A percentile compares a stretch with the other conserved stretches of the same genome.
These are phyloP conservation scores for Vulpes lagopus DNA, from an alignment of 2,113 vertebrate genomes.

Conservation along the genomic window DNA sequence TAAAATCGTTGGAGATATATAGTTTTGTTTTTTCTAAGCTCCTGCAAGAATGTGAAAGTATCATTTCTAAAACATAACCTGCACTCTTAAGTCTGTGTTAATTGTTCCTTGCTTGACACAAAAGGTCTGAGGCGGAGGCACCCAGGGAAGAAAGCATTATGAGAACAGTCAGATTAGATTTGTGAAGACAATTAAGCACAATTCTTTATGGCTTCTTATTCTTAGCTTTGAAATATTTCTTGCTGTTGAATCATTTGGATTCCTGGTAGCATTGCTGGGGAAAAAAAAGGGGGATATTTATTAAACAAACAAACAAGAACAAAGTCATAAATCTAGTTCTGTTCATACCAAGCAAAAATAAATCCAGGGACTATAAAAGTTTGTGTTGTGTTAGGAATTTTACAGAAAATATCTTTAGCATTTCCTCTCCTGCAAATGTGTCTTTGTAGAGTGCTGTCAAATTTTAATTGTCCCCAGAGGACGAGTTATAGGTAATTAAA, in stretches of 20 bases:
- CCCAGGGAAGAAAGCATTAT: conserved; percentile 77
- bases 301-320: conserved; percentile 72
- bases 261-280: neutral
- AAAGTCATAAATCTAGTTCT: conserved; percentile 78
- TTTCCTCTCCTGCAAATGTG: neutral
- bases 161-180: conserved; percentile 80
- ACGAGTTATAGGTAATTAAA: conserved; percentile 70
- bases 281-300: neutral
- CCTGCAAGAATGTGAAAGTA: conserved; percentile 65
- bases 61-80: conserved; percentile 63
- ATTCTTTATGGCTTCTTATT: conserved; percentile 77
- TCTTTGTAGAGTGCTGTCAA: neutral
- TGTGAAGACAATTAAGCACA: conserved; percentile 81
- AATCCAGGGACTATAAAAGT: conserved; percentile 63
- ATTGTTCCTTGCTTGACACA: conserved; percentile 72
- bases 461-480: conserved; percentile 60
- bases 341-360: conserved; percentile 39
- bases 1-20: conserved; percentile 60
- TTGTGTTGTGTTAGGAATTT: conserved; percentile 29
- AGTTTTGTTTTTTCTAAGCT: conserved; percentile 50
- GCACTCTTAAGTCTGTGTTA: conserved; percentile 50
- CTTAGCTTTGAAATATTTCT: conserved; percentile 74
- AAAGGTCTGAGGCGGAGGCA: conserved; percentile 76
- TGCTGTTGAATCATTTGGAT: conserved; percentile 69
- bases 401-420: conserved; percentile 15